Percentiles rank a stretch among this genome's conserved stretches.
Evolutionary conservation across 2,113 vertebrate species (phyloP).

Genomic region (Hippocampus abdominalis): DNA sequence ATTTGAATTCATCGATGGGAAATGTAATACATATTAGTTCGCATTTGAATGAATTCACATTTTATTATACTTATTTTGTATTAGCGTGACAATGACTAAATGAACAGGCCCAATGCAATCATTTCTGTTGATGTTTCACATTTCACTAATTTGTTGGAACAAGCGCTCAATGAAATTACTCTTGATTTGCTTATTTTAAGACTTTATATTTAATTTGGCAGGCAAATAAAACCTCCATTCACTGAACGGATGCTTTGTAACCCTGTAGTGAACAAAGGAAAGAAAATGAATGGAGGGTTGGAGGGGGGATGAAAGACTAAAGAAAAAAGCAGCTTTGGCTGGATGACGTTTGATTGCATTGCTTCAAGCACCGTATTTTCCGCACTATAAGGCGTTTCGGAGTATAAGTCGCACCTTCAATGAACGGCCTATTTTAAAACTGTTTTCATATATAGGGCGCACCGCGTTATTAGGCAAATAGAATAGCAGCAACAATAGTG

Average conservation of each 20-base stretch:
- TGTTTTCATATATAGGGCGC: no score
- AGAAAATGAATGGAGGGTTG: background rate
- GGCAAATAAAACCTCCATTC: background rate
- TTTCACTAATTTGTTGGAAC: no score
- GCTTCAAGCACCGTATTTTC: slow-evolving; percentile 7
- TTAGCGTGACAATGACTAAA: background rate
- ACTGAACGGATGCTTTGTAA: background rate
- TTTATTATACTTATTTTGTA: background rate
- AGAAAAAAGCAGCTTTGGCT: slow-evolving; percentile 28
- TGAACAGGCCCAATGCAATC: no score
- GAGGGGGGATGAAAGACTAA: background rate
- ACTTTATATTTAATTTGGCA: background rate
- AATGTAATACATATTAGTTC: background rate
- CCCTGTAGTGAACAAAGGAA: background rate
- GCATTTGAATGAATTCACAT: background rate
- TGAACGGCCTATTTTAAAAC: no score
- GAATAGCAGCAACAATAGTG: no score
- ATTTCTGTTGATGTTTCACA: background rate
- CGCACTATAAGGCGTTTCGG: no score
- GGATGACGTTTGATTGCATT: slow-evolving; percentile 35
- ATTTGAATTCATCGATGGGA: background rate
- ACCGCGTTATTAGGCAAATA: no score
- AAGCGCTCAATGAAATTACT: background rate
- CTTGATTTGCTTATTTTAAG: background rate
- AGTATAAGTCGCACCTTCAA: no score